Evolutionary conservation across 2,888 invertebrate genomes (phyloP).

Genomic region (Marasmarcha lunaedactyla): DNA sequence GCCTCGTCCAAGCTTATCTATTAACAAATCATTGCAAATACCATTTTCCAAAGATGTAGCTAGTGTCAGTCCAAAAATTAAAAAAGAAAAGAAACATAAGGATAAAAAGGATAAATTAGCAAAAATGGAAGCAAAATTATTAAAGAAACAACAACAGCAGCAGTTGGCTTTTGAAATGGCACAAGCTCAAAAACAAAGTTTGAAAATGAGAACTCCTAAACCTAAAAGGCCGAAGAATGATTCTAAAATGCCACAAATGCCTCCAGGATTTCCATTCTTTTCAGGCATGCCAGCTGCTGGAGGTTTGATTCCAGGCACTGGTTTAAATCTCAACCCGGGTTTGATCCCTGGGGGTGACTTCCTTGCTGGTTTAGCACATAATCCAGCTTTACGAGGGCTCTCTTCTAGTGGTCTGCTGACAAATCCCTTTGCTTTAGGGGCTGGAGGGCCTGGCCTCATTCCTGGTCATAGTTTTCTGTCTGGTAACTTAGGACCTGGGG

Average conservation of each 20-base stretch:
- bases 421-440: constrained; percentile 63
- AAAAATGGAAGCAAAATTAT: constrained; percentile 53
- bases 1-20: constrained; percentile 44
- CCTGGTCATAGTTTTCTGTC: constrained; percentile 62
- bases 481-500: constrained; percentile 36
- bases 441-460: constrained; percentile 73
- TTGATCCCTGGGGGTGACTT: constrained; percentile 60
- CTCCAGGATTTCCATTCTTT: constrained; percentile 59
- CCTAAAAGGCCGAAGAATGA: constrained; percentile 52
- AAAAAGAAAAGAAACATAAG: constrained; percentile 70
- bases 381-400: constrained; percentile 55
- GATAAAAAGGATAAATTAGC: constrained; percentile 62
- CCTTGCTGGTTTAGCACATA: constrained; percentile 49
- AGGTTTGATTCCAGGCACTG: constrained; percentile 68
- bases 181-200: constrained; percentile 43
- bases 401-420: constrained; percentile 48
- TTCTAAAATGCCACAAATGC: constrained; percentile 46
- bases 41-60: constrained; percentile 63
- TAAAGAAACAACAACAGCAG: constrained; percentile 59
- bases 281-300: constrained; percentile 56
- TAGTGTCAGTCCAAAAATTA: constrained; percentile 68
- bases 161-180: constrained; percentile 53
- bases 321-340: constrained; percentile 54
- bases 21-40: constrained; percentile 54
- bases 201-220: constrained; percentile 44